Base-by-base conservation (phyloP, 2,888 invertebrate species). In the Aleiodes testaceus region DNA sequence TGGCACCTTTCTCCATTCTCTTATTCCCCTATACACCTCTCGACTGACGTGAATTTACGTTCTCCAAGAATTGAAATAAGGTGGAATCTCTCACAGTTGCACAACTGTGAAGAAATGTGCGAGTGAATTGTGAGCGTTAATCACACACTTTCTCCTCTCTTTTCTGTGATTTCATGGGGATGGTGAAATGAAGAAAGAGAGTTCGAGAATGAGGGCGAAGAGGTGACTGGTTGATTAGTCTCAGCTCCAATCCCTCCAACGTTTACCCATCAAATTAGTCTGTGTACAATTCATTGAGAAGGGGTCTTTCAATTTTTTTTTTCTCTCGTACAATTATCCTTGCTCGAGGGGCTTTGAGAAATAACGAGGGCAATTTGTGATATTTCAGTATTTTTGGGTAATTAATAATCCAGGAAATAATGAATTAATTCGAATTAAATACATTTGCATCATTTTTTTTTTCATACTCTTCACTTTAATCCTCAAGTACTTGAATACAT, bases 21-120 rank as follows among this genome's bases (percentile, higher is more conserved):
- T 36, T 63, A n/a, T 64, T 63, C 69, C 69, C 49, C 50, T 73
- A 69, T 66, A 47, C 64, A 26, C 5, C 26, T 61, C 69, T 68
- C 53, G 72, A 73, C 75, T 45, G 80, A 80, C 78, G 78, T 80
- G 75, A 78, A 81, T 81, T 81, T 81, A 81, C 79, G 79, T 80
- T 77, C 74, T 76, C 76, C 72, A 74, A 75, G 79, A 80, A 82
- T 82, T 81, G 81, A 81, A 80, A 81, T 81, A 80, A 81, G 36
- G 42, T 9, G 42, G 22, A 59, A 42, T 11, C 16, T 14, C 16
- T 14, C 42, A 18, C 36, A 59, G 36, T 36, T 11, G 42, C 36
- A 59, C n/a, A 63, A 55, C 22, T 45, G 12, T n/a, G 18, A 42
- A 53, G 53, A 50, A 9, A 11, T 30, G 14, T 45, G n/a, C 26